Percentiles rank a stretch among this genome's conserved stretches.
phyloP scores from a whole-genome alignment of 2,888 invertebrate species.

The Drosophila silvestris region DNA sequence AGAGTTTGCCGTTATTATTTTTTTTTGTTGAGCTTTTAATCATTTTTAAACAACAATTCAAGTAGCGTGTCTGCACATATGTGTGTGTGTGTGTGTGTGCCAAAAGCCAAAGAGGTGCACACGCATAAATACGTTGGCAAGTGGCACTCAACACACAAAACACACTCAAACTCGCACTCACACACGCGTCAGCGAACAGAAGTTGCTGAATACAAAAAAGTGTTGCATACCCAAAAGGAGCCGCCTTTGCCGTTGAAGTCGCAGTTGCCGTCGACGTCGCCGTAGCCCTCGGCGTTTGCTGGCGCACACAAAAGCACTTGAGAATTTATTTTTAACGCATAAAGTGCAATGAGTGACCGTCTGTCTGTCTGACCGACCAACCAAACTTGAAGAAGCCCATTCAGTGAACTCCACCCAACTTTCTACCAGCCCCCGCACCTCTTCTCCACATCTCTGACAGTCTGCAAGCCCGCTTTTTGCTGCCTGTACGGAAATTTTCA shows the following conservation, averaged over 20 bases:
- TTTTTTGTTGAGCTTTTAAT: constrained; percentile 60
- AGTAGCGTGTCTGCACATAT: constrained; percentile 60
- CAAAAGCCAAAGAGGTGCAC: constrained; percentile 63
- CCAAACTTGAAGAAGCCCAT: constrained; percentile 31
- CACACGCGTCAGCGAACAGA: constrained; percentile 15
- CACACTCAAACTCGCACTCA: constrained; percentile 30
- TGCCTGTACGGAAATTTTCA: constrained; percentile 34
- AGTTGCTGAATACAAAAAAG: constrained; percentile 34
- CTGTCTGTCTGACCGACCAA: constrained; percentile 48
- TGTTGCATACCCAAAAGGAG: constrained; percentile 64
- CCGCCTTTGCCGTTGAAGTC: constrained; percentile 20
- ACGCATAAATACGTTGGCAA: constrained; percentile 31
- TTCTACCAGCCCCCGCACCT: no score
- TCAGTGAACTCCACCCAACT: constrained; percentile 6
- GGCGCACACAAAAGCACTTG: constrained; percentile 66
- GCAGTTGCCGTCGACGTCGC: constrained; percentile 20
- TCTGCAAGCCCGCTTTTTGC: not conserved
- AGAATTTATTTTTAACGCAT: constrained; percentile 64
- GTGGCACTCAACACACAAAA: constrained; percentile 67
- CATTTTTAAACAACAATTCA: constrained; percentile 71
- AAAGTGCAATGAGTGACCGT: constrained; percentile 64
- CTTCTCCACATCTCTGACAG: not conserved
- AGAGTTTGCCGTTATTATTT: constrained; percentile 29
- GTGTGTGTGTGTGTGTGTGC: constrained; percentile 37
- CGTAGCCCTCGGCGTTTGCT: constrained; percentile 23